A percentile compares a stretch with the other conserved stretches of the same genome.
Evolutionary conservation across 2,888 invertebrate species (phyloP).

Genomic region (Xiphydria camelus): DNA sequence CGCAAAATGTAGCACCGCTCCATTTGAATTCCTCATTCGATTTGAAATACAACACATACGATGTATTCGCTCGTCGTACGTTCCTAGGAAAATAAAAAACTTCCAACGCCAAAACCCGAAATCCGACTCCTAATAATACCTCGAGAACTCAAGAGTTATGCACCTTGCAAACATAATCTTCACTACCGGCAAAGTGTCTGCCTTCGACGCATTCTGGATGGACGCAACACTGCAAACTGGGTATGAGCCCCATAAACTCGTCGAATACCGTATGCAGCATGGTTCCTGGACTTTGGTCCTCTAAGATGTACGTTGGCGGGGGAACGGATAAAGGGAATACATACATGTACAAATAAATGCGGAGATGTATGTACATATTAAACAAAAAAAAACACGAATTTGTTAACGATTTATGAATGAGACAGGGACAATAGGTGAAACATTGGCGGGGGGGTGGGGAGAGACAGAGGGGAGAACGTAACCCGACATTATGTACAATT

Average conservation of each 20-base stretch:
- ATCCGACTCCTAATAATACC: no score
- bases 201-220: constrained; percentile 79
- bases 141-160: no score
- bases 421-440: constrained; percentile 12
- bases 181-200: constrained; percentile 52
- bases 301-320: constrained; percentile 53
- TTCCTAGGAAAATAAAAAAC: no score
- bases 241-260: constrained; percentile 72
- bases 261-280: constrained; percentile 76
- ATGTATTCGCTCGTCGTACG: no score
- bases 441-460: neutral
- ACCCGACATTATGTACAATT: neutral
- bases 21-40: no score
- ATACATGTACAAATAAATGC: no score
- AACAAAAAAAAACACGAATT: constrained; percentile 5
- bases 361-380: no score
- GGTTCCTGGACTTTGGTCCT: constrained; percentile 62
- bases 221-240: constrained; percentile 79
- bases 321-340: no score
- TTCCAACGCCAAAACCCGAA: no score
- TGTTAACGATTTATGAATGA: constrained; percentile 4
- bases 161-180: constrained; percentile 73
- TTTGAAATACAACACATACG: no score
- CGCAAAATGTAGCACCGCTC: no score
- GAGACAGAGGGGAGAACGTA: no score